Percentiles rank a stretch among this genome's conserved stretches.
Conservation (phyloP, 2,888 invertebrate species). For the Vannuccia rotundouncinata region DNA sequence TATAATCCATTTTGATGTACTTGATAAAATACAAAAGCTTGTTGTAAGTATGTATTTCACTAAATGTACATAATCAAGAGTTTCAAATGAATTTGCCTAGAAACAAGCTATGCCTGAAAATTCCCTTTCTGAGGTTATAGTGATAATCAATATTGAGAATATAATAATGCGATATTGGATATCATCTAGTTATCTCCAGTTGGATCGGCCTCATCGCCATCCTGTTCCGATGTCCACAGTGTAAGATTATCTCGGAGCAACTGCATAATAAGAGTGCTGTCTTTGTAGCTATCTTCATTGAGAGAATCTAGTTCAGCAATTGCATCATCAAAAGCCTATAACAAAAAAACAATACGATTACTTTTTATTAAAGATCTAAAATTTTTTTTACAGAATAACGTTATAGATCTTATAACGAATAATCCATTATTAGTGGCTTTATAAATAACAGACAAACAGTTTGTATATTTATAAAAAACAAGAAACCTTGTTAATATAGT, state of each 20-base stretch:
- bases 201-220: background rate
- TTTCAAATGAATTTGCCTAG: background rate
- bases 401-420: no score
- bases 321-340: conserved; percentile 89
- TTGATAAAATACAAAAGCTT: no score
- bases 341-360: no score
- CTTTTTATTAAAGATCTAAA: no score
- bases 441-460: no score
- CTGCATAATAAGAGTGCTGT: conserved; percentile 99
- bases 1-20: no score
- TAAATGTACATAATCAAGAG: background rate
- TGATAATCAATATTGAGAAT: background rate
- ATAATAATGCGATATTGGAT: no score
- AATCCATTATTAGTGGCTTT: no score
- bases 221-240: background rate
- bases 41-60: no score
- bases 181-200: background rate
- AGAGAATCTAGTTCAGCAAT: conserved; percentile 98
- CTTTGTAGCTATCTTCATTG: conserved; percentile 99
- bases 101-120: background rate
- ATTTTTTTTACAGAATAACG: no score
- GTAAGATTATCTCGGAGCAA: conserved; percentile 67
- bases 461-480: no score
- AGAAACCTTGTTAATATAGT: no score
- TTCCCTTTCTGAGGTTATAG: background rate